These are phyloP conservation scores for Pammene fasciana DNA, from an alignment of 2,888 invertebrate species.

Conservation along the genomic window DNA sequence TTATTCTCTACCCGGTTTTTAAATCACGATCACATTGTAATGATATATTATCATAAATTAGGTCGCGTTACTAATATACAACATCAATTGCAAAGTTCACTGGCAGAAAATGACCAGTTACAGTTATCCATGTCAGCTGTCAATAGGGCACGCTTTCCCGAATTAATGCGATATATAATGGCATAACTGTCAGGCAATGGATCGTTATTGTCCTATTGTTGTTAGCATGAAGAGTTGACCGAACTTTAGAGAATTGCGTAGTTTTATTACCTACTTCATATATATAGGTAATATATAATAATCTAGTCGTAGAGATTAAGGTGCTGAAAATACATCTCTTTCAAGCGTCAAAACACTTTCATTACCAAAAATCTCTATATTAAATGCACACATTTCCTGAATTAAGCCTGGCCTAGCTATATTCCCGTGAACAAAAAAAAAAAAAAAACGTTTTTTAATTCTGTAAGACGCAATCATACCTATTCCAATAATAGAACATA, in stretches of 20 bases:
- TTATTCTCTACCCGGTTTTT: background rate
- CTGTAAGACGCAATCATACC: too few species aligned
- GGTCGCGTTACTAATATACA: constrained; percentile 28
- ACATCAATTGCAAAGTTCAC: constrained; percentile 46
- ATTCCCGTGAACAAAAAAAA: too few species aligned
- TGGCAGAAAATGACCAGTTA: constrained; percentile 47
- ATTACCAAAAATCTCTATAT: too few species aligned
- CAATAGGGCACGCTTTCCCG: constrained; percentile 56
- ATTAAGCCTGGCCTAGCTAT: too few species aligned
- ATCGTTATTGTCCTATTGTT: constrained; percentile 36
- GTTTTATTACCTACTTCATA: background rate
- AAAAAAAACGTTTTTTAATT: too few species aligned
- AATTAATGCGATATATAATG: constrained; percentile 43
- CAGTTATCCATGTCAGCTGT: constrained; percentile 46
- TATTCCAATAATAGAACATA: too few species aligned
- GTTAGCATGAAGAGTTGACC: constrained; percentile 12
- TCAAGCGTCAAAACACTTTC: too few species aligned
- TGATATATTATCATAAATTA: constrained; percentile 4
- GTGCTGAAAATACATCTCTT: too few species aligned
- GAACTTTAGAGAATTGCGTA: constrained; percentile 9
- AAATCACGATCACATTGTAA: background rate
- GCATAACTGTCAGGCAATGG: constrained; percentile 31
- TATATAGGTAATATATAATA: background rate
- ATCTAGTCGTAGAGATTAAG: background rate
- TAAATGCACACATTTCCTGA: too few species aligned